Percentiles rank a stretch among this genome's conserved stretches.
These are phyloP conservation scores for Zoroaster sp. DNA, from an alignment of 53 echinoderm and acorn worm genomes.

Conservation along the genomic window DNA sequence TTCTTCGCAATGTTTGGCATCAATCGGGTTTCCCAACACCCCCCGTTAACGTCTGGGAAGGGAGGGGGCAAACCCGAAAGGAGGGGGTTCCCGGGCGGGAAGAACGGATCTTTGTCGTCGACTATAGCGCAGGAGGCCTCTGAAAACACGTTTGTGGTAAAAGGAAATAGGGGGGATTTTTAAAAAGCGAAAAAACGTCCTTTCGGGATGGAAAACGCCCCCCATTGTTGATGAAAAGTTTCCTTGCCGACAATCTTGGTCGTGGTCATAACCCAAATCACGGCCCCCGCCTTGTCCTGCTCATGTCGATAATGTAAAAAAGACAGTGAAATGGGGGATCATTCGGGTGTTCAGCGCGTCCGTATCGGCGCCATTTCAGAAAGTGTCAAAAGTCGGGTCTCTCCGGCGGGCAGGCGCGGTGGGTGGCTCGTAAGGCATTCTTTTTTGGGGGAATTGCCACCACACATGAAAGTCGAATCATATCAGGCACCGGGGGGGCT, in stretches of 20 bases:
- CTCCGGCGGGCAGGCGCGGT: constrained; percentile 72
- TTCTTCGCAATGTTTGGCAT: constrained; percentile 5
- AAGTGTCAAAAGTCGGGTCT: constrained; percentile 18
- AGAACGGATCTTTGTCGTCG: constrained; percentile 9
- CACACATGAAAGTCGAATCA: constrained; percentile 72
- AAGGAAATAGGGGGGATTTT: not conserved
- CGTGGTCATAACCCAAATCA: not conserved
- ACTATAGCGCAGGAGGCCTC: constrained; percentile 14
- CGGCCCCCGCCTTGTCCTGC: not conserved
- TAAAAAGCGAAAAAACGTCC: not conserved
- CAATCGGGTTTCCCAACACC: not conserved
- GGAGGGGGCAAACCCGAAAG: not conserved
- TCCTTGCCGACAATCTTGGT: constrained; percentile 2
- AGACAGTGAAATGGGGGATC: constrained; percentile 57
- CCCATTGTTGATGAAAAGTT: constrained; percentile 34
- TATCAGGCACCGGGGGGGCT: constrained; percentile 67
- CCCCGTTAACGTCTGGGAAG: constrained; percentile 12
- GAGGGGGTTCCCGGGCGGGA: constrained; percentile 19
- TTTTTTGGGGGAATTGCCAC: constrained; percentile 69
- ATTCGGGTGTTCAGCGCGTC: constrained; percentile 13
- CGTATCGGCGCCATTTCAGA: constrained; percentile 34
- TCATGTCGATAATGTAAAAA: constrained; percentile 7
- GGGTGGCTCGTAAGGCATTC: constrained; percentile 73
- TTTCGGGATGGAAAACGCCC: constrained; percentile 35
- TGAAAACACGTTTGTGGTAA: constrained; percentile 4